Evolutionary conservation across 1,140 invertebrate genomes (phyloP), one percentile per base, ranked within the genome.

Genomic region (Acromyrmex charruanus): DNA sequence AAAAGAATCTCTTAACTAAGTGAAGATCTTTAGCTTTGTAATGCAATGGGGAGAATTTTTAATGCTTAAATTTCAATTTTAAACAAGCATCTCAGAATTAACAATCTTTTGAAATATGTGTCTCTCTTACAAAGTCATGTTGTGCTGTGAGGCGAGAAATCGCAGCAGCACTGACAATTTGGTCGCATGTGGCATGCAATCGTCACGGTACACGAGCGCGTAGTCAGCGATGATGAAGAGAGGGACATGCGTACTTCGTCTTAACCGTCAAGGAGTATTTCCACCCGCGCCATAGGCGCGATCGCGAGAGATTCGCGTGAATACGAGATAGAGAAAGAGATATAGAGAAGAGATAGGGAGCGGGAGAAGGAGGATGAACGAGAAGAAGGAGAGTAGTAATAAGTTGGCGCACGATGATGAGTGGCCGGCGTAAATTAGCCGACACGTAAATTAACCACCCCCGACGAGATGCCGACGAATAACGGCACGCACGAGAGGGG

Each of bases 381-480:
- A 84, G 69, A 31, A 89, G 81, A 72, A 84, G 77, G 39, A 89
- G 87, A 86, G 49, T 85, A 63, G 91, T 91, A 92, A 93, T 93
- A 93, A 92, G 89, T 72, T 71, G 88, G 71, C 80, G 55, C 87
- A 75, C 65, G 89, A 91, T 93, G 92, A 93, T 93, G 90, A 93
- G 92, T 93, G 92, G 93, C 89, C 90, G 89, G 88, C 92, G 93
- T 92, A 93, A 93, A 93, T 93, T 93, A 92, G 90, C 85, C 91
- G 82, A 80, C 88, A 75, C 93, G 92, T 93, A 93, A 93, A 93
- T 93, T 92, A 93, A 93, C 90, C 93, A 92, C 92, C 92, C 92
- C 93, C 77, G 77, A 89, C 77, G 69, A 74, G 68, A 68, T 79
- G 75, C 31, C 80, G 85, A 25, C 65, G 79, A 77, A 72, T 86